Percentiles rank a stretch among this genome's conserved stretches.
phyloP scores from a whole-genome alignment of 2,888 invertebrate genomes.

The Drosophila pseudotalamancana region DNA sequence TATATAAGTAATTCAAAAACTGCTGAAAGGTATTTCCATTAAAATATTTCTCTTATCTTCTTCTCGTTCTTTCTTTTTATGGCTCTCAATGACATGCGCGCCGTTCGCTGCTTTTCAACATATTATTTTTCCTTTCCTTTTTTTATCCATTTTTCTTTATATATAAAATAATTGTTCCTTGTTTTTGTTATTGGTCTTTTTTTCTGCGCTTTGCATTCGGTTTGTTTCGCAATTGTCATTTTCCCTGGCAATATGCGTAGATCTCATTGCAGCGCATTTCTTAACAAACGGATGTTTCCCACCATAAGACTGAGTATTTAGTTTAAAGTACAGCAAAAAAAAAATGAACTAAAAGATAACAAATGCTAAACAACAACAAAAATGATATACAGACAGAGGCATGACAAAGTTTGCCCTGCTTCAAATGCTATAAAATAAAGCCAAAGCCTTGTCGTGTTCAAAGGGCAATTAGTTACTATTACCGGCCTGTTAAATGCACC shows the following conservation, averaged over 20 bases:
- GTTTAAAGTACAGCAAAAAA: conserved; percentile 73
- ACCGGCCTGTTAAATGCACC: conserved; percentile 3
- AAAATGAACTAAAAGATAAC: conserved; percentile 17
- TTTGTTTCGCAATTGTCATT: conserved; percentile 17
- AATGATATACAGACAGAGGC: conserved; percentile 24
- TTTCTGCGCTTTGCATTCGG: conserved; percentile 29
- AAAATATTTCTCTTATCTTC: conserved; percentile 76
- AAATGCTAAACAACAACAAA: conserved; percentile 17
- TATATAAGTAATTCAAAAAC: conserved; percentile 72
- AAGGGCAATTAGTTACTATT: conserved; percentile 49
- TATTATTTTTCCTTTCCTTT: conserved; percentile 56
- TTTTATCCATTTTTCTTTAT: conserved; percentile 27
- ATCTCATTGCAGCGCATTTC: conserved; percentile 83
- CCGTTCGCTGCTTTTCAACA: conserved; percentile 65
- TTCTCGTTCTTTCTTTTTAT: conserved; percentile 72
- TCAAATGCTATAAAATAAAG: conserved; percentile 18
- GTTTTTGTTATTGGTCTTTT: conserved; percentile 17
- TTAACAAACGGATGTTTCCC: conserved; percentile 84
- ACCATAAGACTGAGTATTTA: conserved; percentile 84
- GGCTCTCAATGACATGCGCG: conserved; percentile 67
- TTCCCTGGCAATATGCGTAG: conserved; percentile 37
- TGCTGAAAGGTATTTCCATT: conserved; percentile 78
- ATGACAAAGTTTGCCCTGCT: conserved; percentile 7
- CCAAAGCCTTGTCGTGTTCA: conserved; percentile 51
- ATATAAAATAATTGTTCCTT: conserved; percentile 21